Evolutionary conservation across 2,797 vertebrate species (phyloP).

Genomic region (Amphiprion clarkii): DNA sequence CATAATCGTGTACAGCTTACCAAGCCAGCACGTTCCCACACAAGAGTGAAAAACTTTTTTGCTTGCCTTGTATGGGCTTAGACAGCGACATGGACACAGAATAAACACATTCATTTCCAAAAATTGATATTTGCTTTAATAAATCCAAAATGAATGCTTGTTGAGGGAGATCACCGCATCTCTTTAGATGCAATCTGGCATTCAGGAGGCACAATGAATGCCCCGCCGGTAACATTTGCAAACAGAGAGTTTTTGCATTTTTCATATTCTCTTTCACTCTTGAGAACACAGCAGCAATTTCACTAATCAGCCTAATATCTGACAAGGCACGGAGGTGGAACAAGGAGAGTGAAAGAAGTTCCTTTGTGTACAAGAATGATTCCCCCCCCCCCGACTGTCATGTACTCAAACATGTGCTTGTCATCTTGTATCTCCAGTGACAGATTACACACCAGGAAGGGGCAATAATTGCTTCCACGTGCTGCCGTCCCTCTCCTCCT

Average conservation of each 20-base stretch:
- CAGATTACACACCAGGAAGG: slow-evolving; percentile 48
- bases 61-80: not conserved
- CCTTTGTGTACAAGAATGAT: not conserved
- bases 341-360: slow-evolving; percentile 2
- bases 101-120: slow-evolving; percentile 17
- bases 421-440: slow-evolving; percentile 31
- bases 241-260: slow-evolving; percentile 38
- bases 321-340: slow-evolving; percentile 11
- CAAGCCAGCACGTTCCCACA: slow-evolving; percentile 26
- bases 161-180: not conserved
- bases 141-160: slow-evolving; percentile 19
- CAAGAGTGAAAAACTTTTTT: slow-evolving; percentile 2
- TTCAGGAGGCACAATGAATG: slow-evolving; percentile 11
- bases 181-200: slow-evolving; percentile 39
- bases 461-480: slow-evolving; percentile 64
- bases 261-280: slow-evolving; percentile 26
- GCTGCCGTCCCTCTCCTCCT: slow-evolving; percentile 11
- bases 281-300: slow-evolving; percentile 23
- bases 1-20: slow-evolving; percentile 29
- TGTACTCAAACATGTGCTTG: slow-evolving; percentile 43
- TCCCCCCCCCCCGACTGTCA: slow-evolving; percentile 13
- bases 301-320: slow-evolving; percentile 26
- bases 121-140: slow-evolving; percentile 29
- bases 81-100: not conserved
- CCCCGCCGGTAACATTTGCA: slow-evolving; percentile 24